A percentile compares a stretch with the other conserved stretches of the same genome.
phyloP scores from a whole-genome alignment of 2,113 vertebrate species.

The Erythrocercus mccallii region DNA sequence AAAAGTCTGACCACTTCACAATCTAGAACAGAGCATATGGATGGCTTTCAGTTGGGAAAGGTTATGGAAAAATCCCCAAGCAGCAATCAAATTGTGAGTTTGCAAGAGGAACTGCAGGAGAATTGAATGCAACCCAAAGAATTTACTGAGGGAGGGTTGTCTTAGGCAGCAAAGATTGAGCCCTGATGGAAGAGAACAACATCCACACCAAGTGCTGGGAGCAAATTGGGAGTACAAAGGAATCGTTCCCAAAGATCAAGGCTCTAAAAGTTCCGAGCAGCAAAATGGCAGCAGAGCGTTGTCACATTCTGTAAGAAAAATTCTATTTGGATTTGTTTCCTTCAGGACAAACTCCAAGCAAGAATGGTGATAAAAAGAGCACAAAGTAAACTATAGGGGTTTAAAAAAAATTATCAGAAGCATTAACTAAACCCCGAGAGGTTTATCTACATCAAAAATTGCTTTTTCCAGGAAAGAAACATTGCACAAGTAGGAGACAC shows the following conservation, averaged over 20 bases:
- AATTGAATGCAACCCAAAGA: not conserved
- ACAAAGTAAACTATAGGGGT: not conserved
- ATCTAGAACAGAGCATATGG: conserved; percentile 70
- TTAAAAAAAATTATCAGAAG: not conserved
- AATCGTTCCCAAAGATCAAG: not conserved
- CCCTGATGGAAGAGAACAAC: not conserved
- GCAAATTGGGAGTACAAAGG: not conserved
- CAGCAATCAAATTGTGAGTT: not conserved
- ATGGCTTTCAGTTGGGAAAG: not conserved
- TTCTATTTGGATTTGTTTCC: not conserved
- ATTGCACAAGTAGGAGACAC: not conserved
- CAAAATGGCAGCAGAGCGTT: not conserved
- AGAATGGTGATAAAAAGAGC: not conserved
- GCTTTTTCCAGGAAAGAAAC: not conserved
- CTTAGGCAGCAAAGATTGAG: not conserved
- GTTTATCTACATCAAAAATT: not conserved
- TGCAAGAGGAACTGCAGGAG: not conserved
- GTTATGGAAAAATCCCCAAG: not conserved
- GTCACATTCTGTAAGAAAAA: not conserved
- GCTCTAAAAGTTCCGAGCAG: not conserved
- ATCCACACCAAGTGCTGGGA: not conserved
- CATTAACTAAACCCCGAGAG: not conserved
- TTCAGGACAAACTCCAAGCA: not conserved
- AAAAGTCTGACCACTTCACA: conserved; percentile 90
- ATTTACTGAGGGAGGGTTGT: not conserved